These are phyloP conservation scores for Hoplodrina blanda DNA, from an alignment of 2,888 invertebrate genomes.

Conservation along the genomic window DNA sequence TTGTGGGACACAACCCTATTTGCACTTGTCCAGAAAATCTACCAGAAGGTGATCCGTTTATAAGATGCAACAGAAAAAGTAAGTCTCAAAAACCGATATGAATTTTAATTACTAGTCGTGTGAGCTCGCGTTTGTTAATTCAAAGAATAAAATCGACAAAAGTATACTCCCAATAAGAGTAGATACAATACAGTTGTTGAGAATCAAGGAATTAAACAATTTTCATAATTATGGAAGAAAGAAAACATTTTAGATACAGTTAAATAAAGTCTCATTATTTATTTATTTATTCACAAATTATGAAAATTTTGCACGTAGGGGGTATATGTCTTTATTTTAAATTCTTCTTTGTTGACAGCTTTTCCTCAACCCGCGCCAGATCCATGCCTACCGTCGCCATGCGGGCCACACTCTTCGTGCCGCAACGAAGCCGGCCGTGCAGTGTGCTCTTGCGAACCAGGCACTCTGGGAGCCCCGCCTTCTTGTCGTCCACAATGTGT, in stretches of 20 bases:
- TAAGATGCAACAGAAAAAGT: slow-evolving; percentile 91
- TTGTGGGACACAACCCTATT: slow-evolving; percentile 94
- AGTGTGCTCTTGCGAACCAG: slow-evolving; percentile 93
- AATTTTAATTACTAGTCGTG: not conserved
- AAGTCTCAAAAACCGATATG: slow-evolving; percentile 59
- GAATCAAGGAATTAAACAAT: too few relatives aligned
- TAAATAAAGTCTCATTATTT: slow-evolving; percentile 11
- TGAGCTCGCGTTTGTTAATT: not conserved
- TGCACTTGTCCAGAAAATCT: slow-evolving; percentile 93
- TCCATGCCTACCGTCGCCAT: slow-evolving; percentile 93
- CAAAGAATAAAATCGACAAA: not conserved
- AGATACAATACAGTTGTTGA: not conserved
- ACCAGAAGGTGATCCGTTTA: slow-evolving; percentile 94
- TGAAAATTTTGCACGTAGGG: not conserved
- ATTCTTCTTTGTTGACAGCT: slow-evolving; percentile 68
- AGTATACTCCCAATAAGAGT: not conserved
- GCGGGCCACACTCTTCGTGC: slow-evolving; percentile 92
- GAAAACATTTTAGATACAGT: not conserved
- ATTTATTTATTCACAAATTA: not conserved
- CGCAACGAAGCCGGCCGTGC: slow-evolving; percentile 92
- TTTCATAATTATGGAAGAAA: not conserved
- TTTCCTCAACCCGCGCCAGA: slow-evolving; percentile 81
- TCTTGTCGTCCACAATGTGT: slow-evolving; percentile 94
- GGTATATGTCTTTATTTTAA: not conserved
- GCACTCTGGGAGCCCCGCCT: slow-evolving; percentile 95